These are phyloP conservation scores for Temnothorax ravouxi DNA, from an alignment of 2,888 invertebrate genomes.

Conservation along the genomic window DNA sequence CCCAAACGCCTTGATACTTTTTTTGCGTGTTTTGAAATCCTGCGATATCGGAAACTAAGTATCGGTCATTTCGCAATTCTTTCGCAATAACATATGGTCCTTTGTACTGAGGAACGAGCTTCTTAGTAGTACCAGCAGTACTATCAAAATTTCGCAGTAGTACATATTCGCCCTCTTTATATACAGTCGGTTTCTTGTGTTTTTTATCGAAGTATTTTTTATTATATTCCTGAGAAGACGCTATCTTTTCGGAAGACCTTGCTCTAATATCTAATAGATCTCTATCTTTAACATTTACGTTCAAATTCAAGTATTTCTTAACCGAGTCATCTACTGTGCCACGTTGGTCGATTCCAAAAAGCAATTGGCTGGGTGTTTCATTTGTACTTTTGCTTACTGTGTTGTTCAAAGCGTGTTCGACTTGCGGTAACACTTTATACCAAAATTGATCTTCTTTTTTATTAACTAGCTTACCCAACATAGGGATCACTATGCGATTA, in stretches of 20 bases:
- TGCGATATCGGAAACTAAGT: background rate
- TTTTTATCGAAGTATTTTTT: background rate
- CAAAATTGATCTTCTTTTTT: constrained; percentile 50
- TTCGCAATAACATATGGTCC: background rate
- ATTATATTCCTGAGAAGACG: background rate
- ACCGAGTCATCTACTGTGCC: constrained; percentile 65
- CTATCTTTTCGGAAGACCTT: too few species aligned
- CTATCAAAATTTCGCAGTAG: background rate
- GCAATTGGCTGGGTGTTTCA: constrained; percentile 72
- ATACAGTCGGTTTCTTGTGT: background rate
- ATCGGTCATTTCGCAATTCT: background rate
- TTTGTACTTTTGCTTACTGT: constrained; percentile 71
- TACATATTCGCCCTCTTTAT: constrained; percentile 5
- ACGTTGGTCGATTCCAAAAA: constrained; percentile 77
- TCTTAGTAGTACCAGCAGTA: background rate
- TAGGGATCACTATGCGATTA: constrained; percentile 63
- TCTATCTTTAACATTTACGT: too few species aligned
- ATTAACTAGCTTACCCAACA: constrained; percentile 63
- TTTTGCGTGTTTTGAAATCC: background rate
- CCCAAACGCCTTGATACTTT: background rate
- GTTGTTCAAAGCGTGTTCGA: constrained; percentile 63
- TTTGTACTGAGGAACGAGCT: constrained; percentile 2
- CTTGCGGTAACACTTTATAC: constrained; percentile 64
- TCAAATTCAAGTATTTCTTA: constrained; percentile 41
- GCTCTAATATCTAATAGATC: background rate